Base-by-base conservation (phyloP, 1,140 invertebrate genomes). In the Melitaea cinxia region DNA sequence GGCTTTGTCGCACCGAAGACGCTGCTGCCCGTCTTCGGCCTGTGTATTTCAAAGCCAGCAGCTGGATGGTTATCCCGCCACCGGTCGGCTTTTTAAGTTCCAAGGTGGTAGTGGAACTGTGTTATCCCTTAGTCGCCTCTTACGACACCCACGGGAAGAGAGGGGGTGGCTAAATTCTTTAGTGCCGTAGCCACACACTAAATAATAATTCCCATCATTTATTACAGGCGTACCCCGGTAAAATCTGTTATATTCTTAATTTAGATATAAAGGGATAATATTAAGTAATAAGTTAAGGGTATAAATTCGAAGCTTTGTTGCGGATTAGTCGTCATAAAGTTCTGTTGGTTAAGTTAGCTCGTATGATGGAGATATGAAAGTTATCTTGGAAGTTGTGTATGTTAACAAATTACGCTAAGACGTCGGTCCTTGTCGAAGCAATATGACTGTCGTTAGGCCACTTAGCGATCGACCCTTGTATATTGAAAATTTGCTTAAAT, bases 361-460 rank as follows among this genome's bases (percentile, higher is more conserved):
- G 59, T 53, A 67, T 53, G 64, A 74, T 70, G 60, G 61, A 73
- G 70, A 70, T 71, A 67, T 68, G 45, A 64, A 56, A 68, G 65
- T 71, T 72, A 69, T 74, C 56, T 62, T 65, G 45, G 26, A 64
- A 74, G 59, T 69, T 66, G 52, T 63, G 57, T 67, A 70, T 65
- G 68, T 64, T 70, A 62, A 49, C 56, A 67, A 67, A 68, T 65
- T 68, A 64, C 49, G 47, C 65, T 68, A 65, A 65, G 57, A n/a
- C 65, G 30, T 59, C 37, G 55, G 49, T 65, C 58, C 58, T 62
- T 49, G 53, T 33, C 17, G 47, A 17, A 30, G 53, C 19, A 50
- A 33, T 21, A 55, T 54, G 56, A 21, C 49, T 54, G 42, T 68
- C 45, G 45, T 56, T 61, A 49, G 39, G 56, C 28, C 30, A 59